Evolutionary conservation across 1,140 invertebrate species (phyloP).

Genomic region (Pararge aegeria): DNA sequence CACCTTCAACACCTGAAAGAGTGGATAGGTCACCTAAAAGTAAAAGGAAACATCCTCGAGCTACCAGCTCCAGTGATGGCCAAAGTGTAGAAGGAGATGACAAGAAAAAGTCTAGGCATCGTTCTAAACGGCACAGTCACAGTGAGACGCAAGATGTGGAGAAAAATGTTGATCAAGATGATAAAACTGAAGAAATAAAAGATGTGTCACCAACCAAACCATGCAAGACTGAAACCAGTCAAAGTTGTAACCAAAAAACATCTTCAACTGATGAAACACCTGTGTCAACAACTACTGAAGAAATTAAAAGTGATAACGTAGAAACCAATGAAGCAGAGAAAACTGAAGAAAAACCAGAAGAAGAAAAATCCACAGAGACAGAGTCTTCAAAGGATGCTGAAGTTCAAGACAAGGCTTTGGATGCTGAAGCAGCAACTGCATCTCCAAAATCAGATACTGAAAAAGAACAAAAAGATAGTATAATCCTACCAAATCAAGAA

Average conservation of each 20-base stretch:
- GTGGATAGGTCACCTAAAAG: constrained; percentile 70
- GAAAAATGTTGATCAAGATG: constrained; percentile 48
- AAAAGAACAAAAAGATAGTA: constrained; percentile 18
- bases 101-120: constrained; percentile 58
- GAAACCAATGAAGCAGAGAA: constrained; percentile 29
- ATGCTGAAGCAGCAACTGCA: constrained; percentile 58
- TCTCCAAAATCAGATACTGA: constrained; percentile 48
- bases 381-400: constrained; percentile 25
- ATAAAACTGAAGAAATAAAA: constrained; percentile 38
- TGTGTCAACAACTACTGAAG: constrained; percentile 59
- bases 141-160: constrained; percentile 57
- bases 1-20: constrained; percentile 67
- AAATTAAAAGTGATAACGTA: constrained; percentile 34
- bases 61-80: constrained; percentile 67
- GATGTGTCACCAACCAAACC: constrained; percentile 1
- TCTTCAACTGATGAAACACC: constrained; percentile 41
- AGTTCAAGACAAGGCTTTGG: constrained; percentile 37
- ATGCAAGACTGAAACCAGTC: constrained; percentile 16
- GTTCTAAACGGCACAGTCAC: constrained; percentile 47
- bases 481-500: constrained; percentile 18
- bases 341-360: not conserved
- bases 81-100: constrained; percentile 61
- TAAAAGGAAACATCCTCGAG: constrained; percentile 64
- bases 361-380: constrained; percentile 9
- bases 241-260: constrained; percentile 26